Evolutionary conservation across 1,140 invertebrate genomes (phyloP), one percentile per base, ranked within the genome.

Genomic region (Eumaeus atala): DNA sequence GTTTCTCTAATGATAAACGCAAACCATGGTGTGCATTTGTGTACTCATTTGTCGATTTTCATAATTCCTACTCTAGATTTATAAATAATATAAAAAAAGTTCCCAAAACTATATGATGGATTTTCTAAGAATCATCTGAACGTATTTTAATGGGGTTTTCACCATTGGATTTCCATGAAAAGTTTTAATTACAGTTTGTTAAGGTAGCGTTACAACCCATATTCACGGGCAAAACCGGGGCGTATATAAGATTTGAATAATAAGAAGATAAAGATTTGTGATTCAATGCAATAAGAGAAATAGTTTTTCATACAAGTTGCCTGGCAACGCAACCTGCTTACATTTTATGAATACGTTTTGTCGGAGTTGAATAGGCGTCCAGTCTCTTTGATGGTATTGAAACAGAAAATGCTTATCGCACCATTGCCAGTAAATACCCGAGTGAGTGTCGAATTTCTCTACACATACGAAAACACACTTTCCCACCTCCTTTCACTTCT

Each of bases 341-440:
- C 60, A 59, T 58, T 74, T 77, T 79, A 80, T 74, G 69, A 64
- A 71, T 70, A 80, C 75, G 77, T 75, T 77, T 79, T 75, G 72
- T 74, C 65, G 69, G 68, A 67, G 51, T 58, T 81, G 76, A 84
- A 81, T 81, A 76, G 78, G 60, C 68, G 74, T 71, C 70, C 75
- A 75, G 80, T 76, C 73, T 70, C 78, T 82, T 79, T 82, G 76
- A 84, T 72, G 69, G 72, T 72, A 78, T 84, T 81, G 80, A 79
- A 84, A 79, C 69, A 76, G 76, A 79, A 77, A 82, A 84, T 74
- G 74, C 76, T 84, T 84, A 84, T 84, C 80, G 77, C 74, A 72
- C 77, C 71, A 79, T 83, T 74, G 72, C 66, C 65, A 68, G 74
- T 81, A 81, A 84, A 84, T 79, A 81, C 76, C 69, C 58, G 70